A percentile compares a stretch with the other conserved stretches of the same genome.
These are phyloP conservation scores for Hemibagrus guttatus DNA, from an alignment of 2,797 vertebrate species.

Conservation along the genomic window DNA sequence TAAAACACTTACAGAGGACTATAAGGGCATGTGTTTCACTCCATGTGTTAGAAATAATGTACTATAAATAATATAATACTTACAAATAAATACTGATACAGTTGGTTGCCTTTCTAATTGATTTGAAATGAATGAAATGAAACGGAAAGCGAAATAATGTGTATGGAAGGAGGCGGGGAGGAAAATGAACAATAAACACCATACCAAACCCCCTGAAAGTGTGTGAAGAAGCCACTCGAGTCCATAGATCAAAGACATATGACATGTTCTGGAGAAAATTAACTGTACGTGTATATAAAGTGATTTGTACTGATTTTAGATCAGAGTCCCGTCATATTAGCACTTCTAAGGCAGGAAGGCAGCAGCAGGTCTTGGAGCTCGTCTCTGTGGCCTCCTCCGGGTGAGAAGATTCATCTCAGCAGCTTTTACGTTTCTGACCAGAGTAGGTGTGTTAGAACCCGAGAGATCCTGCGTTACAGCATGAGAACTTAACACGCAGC, in stretches of 20 bases:
- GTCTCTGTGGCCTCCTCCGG: background rate
- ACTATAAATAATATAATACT: background rate
- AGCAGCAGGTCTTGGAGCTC: background rate
- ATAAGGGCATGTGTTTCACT: background rate
- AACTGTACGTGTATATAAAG: too few species aligned
- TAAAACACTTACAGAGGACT: background rate
- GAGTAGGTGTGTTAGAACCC: background rate
- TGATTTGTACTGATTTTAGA: background rate
- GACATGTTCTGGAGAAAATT: too few species aligned
- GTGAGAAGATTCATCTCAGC: slow-evolving; percentile 2
- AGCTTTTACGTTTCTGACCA: background rate
- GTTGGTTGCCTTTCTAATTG: background rate
- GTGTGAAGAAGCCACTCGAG: background rate
- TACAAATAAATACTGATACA: too few species aligned
- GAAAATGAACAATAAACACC: background rate
- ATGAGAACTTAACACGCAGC: background rate
- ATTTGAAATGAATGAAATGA: background rate
- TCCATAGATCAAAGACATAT: background rate
- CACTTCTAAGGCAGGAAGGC: background rate
- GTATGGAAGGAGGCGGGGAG: background rate
- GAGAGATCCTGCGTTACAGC: background rate
- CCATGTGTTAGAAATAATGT: background rate
- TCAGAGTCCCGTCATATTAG: background rate
- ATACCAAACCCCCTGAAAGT: background rate
- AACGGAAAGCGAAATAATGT: background rate